Percentiles rank a stretch among this genome's conserved stretches.
Evolutionary conservation across 2,113 vertebrate genomes (phyloP).

Genomic region (Pituophis catenifer): DNA sequence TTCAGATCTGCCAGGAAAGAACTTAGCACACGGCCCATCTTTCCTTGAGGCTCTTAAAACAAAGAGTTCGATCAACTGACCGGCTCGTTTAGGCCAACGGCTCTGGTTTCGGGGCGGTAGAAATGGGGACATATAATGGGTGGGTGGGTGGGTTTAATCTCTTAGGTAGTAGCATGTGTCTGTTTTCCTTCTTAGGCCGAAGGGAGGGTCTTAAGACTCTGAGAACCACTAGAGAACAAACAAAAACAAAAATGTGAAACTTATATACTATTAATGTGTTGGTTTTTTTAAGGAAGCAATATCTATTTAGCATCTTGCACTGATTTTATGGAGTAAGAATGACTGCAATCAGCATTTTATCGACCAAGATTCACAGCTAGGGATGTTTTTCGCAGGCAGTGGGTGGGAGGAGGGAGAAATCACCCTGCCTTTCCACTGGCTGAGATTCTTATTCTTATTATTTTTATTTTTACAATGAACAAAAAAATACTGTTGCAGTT

Average conservation of each 20-base stretch:
- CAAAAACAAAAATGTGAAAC: slow-evolving; percentile 16
- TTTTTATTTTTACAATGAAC: not conserved
- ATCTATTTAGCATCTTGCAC: slow-evolving; percentile 39
- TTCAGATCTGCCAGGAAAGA: not conserved
- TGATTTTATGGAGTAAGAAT: slow-evolving; percentile 2
- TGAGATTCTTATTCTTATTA: not conserved
- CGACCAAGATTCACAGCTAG: not conserved
- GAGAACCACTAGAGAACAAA: slow-evolving; percentile 26
- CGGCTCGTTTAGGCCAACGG: not conserved
- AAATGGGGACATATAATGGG: not conserved
- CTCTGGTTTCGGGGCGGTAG: not conserved
- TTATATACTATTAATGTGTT: slow-evolving; percentile 13
- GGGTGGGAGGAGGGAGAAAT: not conserved
- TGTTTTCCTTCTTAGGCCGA: slow-evolving; percentile 1
- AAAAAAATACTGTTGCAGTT: slow-evolving; percentile 7
- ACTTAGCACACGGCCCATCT: not conserved
- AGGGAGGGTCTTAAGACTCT: not conserved
- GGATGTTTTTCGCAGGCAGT: not conserved
- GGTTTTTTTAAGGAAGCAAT: slow-evolving; percentile 26
- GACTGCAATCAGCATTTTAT: not conserved
- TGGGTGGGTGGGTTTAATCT: not conserved
- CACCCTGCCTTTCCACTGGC: not conserved
- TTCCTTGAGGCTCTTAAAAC: not conserved
- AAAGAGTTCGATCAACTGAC: not conserved
- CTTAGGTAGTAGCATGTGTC: not conserved